Evolutionary conservation across 2,888 invertebrate species (phyloP).

Genomic region (Loripinus fragilis): DNA sequence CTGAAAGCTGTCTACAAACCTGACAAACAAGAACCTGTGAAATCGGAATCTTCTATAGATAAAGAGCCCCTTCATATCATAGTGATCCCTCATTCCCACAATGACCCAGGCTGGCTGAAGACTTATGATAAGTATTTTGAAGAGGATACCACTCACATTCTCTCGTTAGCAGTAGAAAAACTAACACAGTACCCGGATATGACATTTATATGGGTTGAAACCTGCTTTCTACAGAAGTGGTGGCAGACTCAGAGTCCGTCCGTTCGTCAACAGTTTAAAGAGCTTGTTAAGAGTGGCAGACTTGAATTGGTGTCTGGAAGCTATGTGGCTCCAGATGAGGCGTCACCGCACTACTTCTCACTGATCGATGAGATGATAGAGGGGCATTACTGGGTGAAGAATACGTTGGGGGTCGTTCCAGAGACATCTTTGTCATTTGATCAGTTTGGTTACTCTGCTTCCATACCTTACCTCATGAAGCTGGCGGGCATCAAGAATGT

Average conservation of each 20-base stretch:
- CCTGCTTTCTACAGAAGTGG: slow-evolving; percentile 78
- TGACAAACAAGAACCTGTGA: background rate
- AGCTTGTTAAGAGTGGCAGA: slow-evolving; percentile 68
- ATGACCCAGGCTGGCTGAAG: slow-evolving; percentile 98
- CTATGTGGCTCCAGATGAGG: slow-evolving; percentile 81
- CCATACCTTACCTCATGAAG: slow-evolving; percentile 75
- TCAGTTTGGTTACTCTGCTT: slow-evolving; percentile 79
- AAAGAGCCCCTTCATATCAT: slow-evolving; percentile 81
- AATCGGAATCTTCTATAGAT: slow-evolving; percentile 5
- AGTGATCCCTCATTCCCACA: slow-evolving; percentile 97
- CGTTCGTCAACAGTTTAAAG: slow-evolving; percentile 50
- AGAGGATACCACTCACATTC: slow-evolving; percentile 89
- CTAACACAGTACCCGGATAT: slow-evolving; percentile 90
- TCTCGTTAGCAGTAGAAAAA: slow-evolving; percentile 95
- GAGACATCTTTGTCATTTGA: slow-evolving; percentile 77
- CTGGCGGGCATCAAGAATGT: slow-evolving; percentile 74
- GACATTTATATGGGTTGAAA: slow-evolving; percentile 81
- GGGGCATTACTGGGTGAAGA: slow-evolving; percentile 78
- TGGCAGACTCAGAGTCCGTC: slow-evolving; percentile 66
- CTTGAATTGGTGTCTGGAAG: slow-evolving; percentile 79
- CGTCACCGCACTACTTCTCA: slow-evolving; percentile 75
- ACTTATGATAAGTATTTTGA: slow-evolving; percentile 97
- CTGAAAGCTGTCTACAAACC: background rate
- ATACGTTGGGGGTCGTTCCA: slow-evolving; percentile 84
- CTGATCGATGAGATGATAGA: slow-evolving; percentile 78